Base-by-base conservation (phyloP, 2,888 invertebrate species). In the Sinelater perroti region DNA sequence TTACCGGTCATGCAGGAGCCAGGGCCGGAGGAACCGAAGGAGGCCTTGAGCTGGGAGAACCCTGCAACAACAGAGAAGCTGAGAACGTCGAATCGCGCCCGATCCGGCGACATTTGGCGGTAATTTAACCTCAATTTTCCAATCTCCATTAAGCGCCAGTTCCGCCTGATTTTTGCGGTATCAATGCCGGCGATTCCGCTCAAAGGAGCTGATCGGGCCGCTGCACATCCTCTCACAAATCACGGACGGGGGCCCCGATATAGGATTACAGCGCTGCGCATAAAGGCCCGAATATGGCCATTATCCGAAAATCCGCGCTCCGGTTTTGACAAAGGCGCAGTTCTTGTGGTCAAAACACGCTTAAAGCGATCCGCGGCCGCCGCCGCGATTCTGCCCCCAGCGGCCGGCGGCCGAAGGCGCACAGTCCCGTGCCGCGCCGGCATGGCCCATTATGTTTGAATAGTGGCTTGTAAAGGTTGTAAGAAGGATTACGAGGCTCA, bases 31-130 rank as follows among this genome's bases (percentile, higher is more conserved):
- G 86, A 83, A 73, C 85, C 84, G 81, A 86, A 86, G 35, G 85
- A 83, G 33, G 85, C 84, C 79, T 86, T 86, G 75, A 86, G 81
- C 75, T 86, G 86, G 67, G 85, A 84, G 78, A 86, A 85, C 62
- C 86, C 86, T 86, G 83, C 64, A 61, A 61, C 8, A 42, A 53
- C 24, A 47, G 33, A 30, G 14, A 31, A 16, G 8, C 8, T 33
- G 16, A 33, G 5, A 30, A 30, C 30, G 3, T 30, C 30, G 11
- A 30, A 30, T 30, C 8, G 30, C 11, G n/a, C n/a, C n/a, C n/a
- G n/a, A n/a, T n/a, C n/a, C n/a, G n/a, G n/a, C n/a, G n/a, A n/a
- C n/a, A n/a, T n/a, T n/a, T n/a, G n/a, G n/a, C n/a, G n/a, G n/a
- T n/a, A n/a, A n/a, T n/a, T n/a, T n/a, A n/a, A n/a, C 8, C 8